Base-by-base conservation (phyloP, 2,797 vertebrate species). In the Diplodus sargus region DNA sequence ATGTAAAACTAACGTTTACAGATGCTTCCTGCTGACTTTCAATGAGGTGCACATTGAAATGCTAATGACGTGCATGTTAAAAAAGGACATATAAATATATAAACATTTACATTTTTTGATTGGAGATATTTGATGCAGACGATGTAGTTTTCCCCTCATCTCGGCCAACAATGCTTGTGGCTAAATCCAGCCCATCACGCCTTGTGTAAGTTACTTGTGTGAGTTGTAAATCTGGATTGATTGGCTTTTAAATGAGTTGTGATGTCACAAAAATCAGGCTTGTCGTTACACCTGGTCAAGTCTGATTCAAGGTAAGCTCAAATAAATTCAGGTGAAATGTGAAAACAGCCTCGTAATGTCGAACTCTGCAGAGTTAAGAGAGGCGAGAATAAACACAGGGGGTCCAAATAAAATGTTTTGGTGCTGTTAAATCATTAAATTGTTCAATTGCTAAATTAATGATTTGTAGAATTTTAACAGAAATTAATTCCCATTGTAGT, bases 161-260 rank as follows among this genome's bases (percentile, higher is more conserved):
- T 34, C 1, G 6, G 30, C 28, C 28, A 30, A 34, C 5, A 34
- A 34, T 34, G 30, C 30, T 34, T 34, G 30, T 34, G 30, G 5
- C 30, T 34, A 8, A 34, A 7, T 34, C 30, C 30, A 34, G 30
- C 30, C 5, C 30, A 34, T 6, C 30, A 34, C 30, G 7, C 7
- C 30, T 23, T n/a, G n/a, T n/a, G n/a, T n/a, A n/a, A n/a, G n/a
- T n/a, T 13, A 14, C 13, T 47, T 16, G 18, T 22, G 2, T 8
- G 64, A 48, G 60, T 56, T 56, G 10, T 3, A 18, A 14, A 49
- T 10, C 52, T 47, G 34, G 4, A 20, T 17, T 18, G 34, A 60
- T 60, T 67, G 68, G 45, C 69, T 63, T 5, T 22, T 15, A 49
- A 43, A 42, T 20, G 23, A 25, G 22, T 49, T 78, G 53, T 62